Evolutionary conservation across 2,797 vertebrate species (phyloP).

Genomic region (Gymnocypris eckloni): DNA sequence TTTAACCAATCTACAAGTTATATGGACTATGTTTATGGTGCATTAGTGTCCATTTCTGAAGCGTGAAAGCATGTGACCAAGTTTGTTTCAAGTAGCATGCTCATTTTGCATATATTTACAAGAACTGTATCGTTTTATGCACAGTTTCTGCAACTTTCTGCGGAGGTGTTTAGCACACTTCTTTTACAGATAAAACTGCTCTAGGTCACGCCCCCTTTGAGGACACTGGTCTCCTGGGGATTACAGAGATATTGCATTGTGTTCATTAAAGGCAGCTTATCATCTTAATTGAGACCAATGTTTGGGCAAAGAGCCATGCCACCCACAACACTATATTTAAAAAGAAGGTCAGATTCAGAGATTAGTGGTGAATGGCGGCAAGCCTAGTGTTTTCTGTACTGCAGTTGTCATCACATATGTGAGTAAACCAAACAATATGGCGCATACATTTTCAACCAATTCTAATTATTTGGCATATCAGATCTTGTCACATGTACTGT

Average conservation of each 20-base stretch:
- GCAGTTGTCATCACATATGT: neutral
- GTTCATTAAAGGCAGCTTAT: conserved; percentile 46
- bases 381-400: neutral
- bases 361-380: conserved; percentile 17
- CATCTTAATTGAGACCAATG: conserved; percentile 48
- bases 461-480: neutral
- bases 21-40: neutral
- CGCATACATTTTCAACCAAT: neutral
- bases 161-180: conserved; percentile 25
- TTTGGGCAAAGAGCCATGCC: conserved; percentile 24
- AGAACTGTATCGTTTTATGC: neutral
- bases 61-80: neutral
- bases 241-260: conserved; percentile 41
- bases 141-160: neutral
- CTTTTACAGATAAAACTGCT: neutral
- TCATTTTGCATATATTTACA: neutral
- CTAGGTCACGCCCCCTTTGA: neutral
- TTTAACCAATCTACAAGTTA: neutral
- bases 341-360: conserved; percentile 20
- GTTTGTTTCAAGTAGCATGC: neutral
- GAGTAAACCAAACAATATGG: conserved; percentile 5
- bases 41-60: neutral
- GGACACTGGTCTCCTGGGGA: conserved; percentile 29
- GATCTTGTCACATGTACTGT: neutral
- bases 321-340: conserved; percentile 18